Evolutionary conservation across 30 jellyfish, hydroid and myxozoan species (phyloP), one percentile per base, ranked within the genome.

Genomic region (Sanderia malayensis): DNA sequence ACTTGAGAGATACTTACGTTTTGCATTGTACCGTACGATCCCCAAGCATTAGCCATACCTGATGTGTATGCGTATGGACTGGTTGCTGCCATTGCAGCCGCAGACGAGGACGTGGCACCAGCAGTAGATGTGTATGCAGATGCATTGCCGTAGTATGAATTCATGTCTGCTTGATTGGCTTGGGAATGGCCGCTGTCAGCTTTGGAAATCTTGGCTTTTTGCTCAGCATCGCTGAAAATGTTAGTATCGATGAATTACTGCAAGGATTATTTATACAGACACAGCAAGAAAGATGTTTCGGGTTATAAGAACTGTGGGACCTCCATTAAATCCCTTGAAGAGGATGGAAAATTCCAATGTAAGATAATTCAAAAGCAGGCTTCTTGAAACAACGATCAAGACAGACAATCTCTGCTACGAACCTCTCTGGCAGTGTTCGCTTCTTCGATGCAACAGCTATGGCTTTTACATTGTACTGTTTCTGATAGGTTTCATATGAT

Each of bases 401-500:
- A 45, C 9, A 1, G 19, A 25, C 19, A 34, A 33, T 65, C 61
- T 28, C 6, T 24, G 22, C 8, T n/a, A 25, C 78, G 22, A 25
- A 82, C 94, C 94, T 71, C 62, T 49, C 79, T 10, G 63, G 82
- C 0, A 11, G 24, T 0, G 94, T 21, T 13, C 86, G 66, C 84
- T 47, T 82, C 52, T 52, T 70, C 22, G 82, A 63, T 24, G 45
- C 71, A 22, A 65, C 33, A 18, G 61, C 70, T 17, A 76, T 69
- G 8, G 86, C 74, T 55, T 71, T 82, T 15, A 71, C 34, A 65
- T 71, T 70, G 57, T 58, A 82, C 23, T 31, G 46, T 46, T 82
- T 71, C 37, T 83, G 92, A 37, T 90, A 90, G 6, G 76, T 22
- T 4, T 92, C 93, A 59, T 84, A 73, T 4, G 89, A 94, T 32